Base-by-base conservation (phyloP, 2,797 vertebrate genomes). In the Melanotaenia maccullochi region DNA sequence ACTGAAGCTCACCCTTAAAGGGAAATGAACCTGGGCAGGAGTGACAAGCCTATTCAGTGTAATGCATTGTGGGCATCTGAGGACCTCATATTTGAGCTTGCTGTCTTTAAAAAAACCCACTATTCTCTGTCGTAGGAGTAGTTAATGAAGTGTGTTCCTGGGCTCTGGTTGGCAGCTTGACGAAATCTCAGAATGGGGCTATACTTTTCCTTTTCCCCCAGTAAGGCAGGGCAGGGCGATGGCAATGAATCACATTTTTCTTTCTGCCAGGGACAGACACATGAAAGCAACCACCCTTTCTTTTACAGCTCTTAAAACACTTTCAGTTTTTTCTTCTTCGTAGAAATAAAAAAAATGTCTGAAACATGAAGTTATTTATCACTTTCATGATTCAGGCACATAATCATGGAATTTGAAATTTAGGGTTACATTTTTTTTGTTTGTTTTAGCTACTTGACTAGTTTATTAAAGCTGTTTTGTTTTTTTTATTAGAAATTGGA, bases 81-180 rank as follows among this genome's bases (percentile, higher is more conserved):
- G 76, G 77, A 82, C 83, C 88, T 86, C 68, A 88, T 83, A 91
- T 89, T 85, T 87, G 88, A 86, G 87, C 81, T 84, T 71, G 72
- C 83, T 83, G 71, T 85, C 82, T 91, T 81, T n/a, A 86, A 81
- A 82, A 89, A 91, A 91, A 86, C 82, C 80, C 86, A 78, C 82
- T 82, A 81, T 85, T 81, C 80, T 85, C 84, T 87, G 79, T 88
- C 78, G 74, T 85, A 75, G 81, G 85, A 85, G 85, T 87, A 90
- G 81, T 92, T 92, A 93, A 93, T 93, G 90, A 92, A 91, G 87
- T 92, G 90, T 92, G 84, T 87, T 91, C 76, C 83, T 64, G 33
- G 67, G 85, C 74, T 44, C 76, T 73, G 81, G 65, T 85, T 90
- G 90, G 89, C 90, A 92, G 87, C 87, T 91, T 90, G 90, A 91